phyloP scores from a whole-genome alignment of 1,140 invertebrate genomes.

The Drosophila aff. region DNA sequence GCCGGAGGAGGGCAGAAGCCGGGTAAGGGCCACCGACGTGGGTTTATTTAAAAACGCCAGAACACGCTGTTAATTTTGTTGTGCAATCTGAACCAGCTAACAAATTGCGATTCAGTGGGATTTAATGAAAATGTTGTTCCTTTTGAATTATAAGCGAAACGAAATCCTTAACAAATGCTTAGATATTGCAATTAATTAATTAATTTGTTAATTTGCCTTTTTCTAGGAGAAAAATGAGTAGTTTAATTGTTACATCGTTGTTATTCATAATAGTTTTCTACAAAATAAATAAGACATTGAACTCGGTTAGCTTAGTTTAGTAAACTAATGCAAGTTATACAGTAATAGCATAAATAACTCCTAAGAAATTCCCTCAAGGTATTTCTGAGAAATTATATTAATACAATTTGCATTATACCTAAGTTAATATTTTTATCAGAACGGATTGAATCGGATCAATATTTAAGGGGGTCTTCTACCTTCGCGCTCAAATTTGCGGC shows the following conservation, averaged over 20 bases:
- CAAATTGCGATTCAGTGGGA: slow-evolving; percentile 28
- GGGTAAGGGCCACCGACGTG: background rate
- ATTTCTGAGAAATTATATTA: too few relatives aligned
- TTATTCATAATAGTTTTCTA: background rate
- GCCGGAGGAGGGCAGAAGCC: background rate
- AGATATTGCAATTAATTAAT: background rate
- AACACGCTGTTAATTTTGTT: slow-evolving; percentile 45
- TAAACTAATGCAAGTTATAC: too few relatives aligned
- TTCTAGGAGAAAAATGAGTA: background rate
- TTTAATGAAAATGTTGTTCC: slow-evolving; percentile 23
- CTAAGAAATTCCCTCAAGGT: background rate
- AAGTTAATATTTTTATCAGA: too few relatives aligned
- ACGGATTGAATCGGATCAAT: too few relatives aligned
- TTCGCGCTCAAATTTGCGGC: too few relatives aligned
- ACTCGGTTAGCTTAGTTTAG: background rate
- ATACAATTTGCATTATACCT: too few relatives aligned
- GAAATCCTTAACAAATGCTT: background rate
- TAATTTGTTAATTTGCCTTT: background rate
- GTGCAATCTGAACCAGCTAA: slow-evolving; percentile 43
- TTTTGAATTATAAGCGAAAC: background rate
- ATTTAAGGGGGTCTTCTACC: too few relatives aligned
- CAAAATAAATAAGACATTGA: background rate
- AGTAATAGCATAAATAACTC: background rate
- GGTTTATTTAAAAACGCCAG: slow-evolving; percentile 29
- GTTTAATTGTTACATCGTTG: background rate